Conservation (phyloP, 2,888 invertebrate species). For the Apamea crenata region DNA sequence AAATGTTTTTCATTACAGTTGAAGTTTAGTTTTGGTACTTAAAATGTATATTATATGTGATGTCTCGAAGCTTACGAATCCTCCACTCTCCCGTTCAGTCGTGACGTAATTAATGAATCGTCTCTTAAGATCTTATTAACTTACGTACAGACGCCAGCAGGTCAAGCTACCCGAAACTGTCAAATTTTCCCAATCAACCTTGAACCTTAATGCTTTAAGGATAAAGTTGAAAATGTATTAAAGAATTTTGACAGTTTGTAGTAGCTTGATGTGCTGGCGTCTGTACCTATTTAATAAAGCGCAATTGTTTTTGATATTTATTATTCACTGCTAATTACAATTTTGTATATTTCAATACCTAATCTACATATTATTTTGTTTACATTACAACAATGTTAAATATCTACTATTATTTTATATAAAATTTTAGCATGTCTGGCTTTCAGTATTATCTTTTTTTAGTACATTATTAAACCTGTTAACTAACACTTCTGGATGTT, state of each 20-base stretch:
- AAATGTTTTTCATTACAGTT: background rate
- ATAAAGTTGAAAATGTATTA: too few species aligned
- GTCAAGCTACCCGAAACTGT: too few species aligned
- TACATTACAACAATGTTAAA: conserved; percentile 33
- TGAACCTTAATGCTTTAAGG: too few species aligned
- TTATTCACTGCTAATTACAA: conserved; percentile 37
- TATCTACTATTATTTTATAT: background rate
- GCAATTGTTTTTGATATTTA: conserved; percentile 27
- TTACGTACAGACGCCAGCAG: too few species aligned
- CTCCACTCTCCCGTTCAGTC: background rate
- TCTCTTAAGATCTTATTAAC: background rate
- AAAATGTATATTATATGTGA: background rate
- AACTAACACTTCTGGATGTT: background rate
- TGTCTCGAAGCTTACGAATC: background rate
- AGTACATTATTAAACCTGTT: background rate
- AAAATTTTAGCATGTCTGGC: background rate
- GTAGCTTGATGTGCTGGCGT: too few species aligned
- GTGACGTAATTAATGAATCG: too few species aligned
- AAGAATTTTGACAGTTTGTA: too few species aligned
- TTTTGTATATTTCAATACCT: conserved; percentile 11
- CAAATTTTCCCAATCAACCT: too few species aligned
- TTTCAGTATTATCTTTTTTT: background rate
- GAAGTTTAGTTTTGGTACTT: background rate
- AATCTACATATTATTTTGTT: conserved; percentile 1
- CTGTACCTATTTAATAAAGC: conserved; percentile 8